Percentiles rank a stretch among this genome's conserved stretches.
phyloP scores from a whole-genome alignment of 2,113 vertebrate species.

The Chloropsis hardwickii region DNA sequence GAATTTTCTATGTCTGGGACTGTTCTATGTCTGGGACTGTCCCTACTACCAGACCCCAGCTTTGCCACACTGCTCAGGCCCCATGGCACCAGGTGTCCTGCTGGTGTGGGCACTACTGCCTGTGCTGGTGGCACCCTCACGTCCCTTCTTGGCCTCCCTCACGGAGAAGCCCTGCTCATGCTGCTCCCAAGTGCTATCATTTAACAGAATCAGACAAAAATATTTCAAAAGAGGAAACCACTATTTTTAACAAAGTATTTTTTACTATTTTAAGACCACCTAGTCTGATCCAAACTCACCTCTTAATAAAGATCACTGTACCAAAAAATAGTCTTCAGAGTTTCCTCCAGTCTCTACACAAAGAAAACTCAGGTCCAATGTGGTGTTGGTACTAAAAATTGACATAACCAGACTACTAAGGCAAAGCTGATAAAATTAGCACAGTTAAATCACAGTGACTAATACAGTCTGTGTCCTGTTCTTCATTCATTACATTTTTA shows the following conservation, averaged over 20 bases:
- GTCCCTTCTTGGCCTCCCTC: neutral
- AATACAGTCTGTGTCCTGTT: neutral
- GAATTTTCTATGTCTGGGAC: neutral
- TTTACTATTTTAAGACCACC: neutral
- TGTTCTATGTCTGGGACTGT: neutral
- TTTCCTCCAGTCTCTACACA: neutral
- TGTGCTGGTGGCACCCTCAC: neutral
- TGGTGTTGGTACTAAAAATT: neutral
- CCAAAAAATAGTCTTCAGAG: neutral
- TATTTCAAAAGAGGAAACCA: neutral
- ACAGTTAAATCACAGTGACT: neutral
- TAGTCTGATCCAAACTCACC: neutral
- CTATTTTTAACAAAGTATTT: neutral
- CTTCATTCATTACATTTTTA: neutral
- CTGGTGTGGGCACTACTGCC: neutral
- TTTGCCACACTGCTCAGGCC: no score
- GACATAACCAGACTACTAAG: neutral
- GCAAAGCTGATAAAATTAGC: neutral
- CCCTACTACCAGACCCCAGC: neutral
- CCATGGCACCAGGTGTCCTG: fast-evolving
- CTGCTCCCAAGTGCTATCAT: fast-evolving
- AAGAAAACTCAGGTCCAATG: neutral
- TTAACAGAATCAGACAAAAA: neutral
- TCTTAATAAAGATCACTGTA: neutral
- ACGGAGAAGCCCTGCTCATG: fast-evolving